phyloP scores from a whole-genome alignment of 2,888 invertebrate genomes.

The Drosophila diplacantha region DNA sequence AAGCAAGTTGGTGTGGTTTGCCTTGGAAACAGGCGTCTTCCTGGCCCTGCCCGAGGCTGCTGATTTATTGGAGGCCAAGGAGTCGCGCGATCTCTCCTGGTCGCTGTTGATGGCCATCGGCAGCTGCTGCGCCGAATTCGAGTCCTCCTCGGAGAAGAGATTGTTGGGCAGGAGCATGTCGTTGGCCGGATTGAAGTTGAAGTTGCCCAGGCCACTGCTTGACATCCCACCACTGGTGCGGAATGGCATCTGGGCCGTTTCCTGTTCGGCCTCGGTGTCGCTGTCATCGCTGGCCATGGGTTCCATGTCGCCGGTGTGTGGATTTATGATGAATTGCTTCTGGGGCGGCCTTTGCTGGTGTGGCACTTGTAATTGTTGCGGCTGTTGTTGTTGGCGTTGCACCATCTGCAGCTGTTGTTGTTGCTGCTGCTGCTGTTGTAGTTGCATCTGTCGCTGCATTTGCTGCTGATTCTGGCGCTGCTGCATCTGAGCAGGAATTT shows the following conservation, averaged over 20 bases:
- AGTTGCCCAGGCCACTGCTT: conserved; percentile 42
- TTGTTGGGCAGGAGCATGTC: conserved; percentile 64
- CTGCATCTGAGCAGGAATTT: conserved; percentile 43
- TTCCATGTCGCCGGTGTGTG: conserved; percentile 91
- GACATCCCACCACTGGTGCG: conserved; percentile 42
- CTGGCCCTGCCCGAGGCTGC: conserved; percentile 30
- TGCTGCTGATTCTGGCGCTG: conserved; percentile 49
- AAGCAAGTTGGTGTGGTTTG: conserved; percentile 24
- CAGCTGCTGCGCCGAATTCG: conserved; percentile 77
- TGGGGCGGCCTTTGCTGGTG: conserved; percentile 64
- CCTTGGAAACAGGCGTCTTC: conserved; percentile 30
- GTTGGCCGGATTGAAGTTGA: conserved; percentile 66
- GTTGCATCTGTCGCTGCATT: conserved; percentile 41
- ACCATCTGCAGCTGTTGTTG: conserved; percentile 34
- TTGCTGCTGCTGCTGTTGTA: conserved; percentile 44
- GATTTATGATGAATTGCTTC: conserved; percentile 91
- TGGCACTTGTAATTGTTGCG: conserved; percentile 48
- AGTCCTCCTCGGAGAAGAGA: conserved; percentile 76
- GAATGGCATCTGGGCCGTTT: conserved; percentile 68
- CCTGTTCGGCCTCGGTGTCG: conserved; percentile 80
- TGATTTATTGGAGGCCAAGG: conserved; percentile 79
- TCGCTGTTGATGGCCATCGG: conserved; percentile 79
- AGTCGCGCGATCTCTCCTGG: conserved; percentile 76
- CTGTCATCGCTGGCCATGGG: conserved; percentile 85
- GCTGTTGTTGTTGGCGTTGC: conserved; percentile 51